Conservation (phyloP, 1,140 invertebrate genomes). For the Zaprionus davidi region DNA sequence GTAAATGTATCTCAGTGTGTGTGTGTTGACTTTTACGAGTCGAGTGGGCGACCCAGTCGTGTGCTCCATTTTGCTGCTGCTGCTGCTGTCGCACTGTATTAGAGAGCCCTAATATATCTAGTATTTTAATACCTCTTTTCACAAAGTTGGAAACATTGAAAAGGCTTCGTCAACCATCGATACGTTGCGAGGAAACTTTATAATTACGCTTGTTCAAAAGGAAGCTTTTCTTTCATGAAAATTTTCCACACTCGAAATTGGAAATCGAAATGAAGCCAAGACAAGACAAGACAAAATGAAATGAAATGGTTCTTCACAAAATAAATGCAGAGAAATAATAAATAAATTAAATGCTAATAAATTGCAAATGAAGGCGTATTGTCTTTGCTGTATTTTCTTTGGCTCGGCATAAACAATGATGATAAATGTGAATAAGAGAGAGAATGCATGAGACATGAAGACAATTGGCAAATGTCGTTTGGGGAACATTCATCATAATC, state of each 20-base stretch:
- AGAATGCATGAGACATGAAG: slow-evolving; percentile 46
- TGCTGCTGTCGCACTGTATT: slow-evolving; percentile 1
- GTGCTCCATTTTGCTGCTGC: slow-evolving; percentile 28
- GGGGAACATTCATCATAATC: slow-evolving; percentile 74
- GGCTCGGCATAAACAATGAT: slow-evolving; percentile 57
- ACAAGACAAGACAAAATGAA: background rate
- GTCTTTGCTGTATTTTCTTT: slow-evolving; percentile 13
- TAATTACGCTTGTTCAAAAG: slow-evolving; percentile 36
- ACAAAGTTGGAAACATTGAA: slow-evolving; percentile 17
- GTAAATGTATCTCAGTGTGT: background rate
- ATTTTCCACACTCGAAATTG: background rate
- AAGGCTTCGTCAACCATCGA: background rate
- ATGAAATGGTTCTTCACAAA: slow-evolving; percentile 13
- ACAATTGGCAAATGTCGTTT: slow-evolving; percentile 72
- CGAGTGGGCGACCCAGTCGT: slow-evolving; percentile 48
- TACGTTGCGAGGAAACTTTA: background rate
- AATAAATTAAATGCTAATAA: slow-evolving; percentile 74
- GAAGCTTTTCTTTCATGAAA: background rate
- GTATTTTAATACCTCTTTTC: slow-evolving; percentile 36
- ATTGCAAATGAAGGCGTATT: slow-evolving; percentile 46
- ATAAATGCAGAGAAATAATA: slow-evolving; percentile 45
- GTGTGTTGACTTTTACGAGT: slow-evolving; percentile 33
- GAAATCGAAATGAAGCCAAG: slow-evolving; percentile 8
- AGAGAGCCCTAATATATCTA: slow-evolving; percentile 25
- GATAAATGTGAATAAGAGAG: slow-evolving; percentile 57